phyloP scores from a whole-genome alignment of 2,113 vertebrate genomes.

The Ailurus styani region DNA sequence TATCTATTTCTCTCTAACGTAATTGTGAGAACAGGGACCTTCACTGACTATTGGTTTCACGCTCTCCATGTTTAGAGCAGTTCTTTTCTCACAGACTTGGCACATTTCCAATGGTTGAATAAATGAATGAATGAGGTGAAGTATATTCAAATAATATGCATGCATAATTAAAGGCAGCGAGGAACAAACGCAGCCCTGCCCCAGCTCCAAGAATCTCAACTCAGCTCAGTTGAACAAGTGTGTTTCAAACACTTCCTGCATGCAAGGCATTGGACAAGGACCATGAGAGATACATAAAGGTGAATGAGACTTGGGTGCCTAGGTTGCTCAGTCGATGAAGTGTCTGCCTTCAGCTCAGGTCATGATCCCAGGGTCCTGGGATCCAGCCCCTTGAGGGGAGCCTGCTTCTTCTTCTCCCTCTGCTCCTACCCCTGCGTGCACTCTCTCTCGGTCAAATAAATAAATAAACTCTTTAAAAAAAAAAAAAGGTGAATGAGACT shows the following conservation, averaged over 20 bases:
- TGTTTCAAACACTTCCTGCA: background rate
- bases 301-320: background rate
- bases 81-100: background rate
- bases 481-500: too few relatives aligned
- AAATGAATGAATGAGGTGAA: background rate
- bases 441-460: too few relatives aligned
- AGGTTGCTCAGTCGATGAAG: background rate
- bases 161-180: background rate
- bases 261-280: background rate
- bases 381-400: background rate
- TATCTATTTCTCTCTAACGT: background rate
- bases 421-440: accelerated
- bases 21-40: background rate
- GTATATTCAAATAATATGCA: background rate
- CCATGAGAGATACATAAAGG: background rate
- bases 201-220: background rate
- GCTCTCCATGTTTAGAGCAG: background rate
- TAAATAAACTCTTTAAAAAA: too few relatives aligned
- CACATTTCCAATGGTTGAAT: background rate
- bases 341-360: background rate
- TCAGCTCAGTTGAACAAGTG: background rate
- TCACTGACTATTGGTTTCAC: background rate
- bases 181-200: background rate
- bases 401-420: too few relatives aligned
- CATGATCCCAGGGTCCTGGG: background rate